These are phyloP conservation scores for Pseudomyrmex pallidus DNA, from an alignment of 1,140 invertebrate genomes.

Conservation along the genomic window DNA sequence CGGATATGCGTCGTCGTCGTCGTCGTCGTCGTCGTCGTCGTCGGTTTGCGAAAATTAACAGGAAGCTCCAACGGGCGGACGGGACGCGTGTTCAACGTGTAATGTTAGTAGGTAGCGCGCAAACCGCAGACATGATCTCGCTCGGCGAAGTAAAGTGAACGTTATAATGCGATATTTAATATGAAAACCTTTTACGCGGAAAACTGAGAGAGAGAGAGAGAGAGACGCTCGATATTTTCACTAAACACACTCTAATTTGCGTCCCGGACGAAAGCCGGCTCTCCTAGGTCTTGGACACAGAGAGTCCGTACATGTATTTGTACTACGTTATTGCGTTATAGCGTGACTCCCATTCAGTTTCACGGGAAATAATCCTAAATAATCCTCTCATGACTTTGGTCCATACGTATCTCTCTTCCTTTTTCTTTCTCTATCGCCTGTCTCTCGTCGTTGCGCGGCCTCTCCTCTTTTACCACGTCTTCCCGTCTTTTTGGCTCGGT, in stretches of 20 bases:
- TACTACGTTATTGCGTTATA: not conserved
- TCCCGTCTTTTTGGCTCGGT: constrained; percentile 14
- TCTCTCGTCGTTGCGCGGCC: not conserved
- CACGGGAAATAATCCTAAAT: constrained; percentile 36
- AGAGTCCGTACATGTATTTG: not conserved
- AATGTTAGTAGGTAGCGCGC: not conserved
- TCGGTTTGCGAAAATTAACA: constrained; percentile 31
- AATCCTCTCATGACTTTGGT: constrained; percentile 10
- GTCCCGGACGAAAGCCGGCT: not conserved
- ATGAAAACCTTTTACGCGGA: too few relatives aligned
- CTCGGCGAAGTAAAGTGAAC: not conserved
- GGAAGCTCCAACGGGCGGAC: not conserved
- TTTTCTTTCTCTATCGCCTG: not conserved
- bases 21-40: not conserved
- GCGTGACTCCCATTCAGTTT: not conserved
- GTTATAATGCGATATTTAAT: not conserved
- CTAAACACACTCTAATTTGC: too few relatives aligned
- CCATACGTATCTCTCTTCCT: not conserved
- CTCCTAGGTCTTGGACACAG: not conserved
- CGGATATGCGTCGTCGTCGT: not conserved
- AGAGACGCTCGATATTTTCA: too few relatives aligned
- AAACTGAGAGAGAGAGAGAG: too few relatives aligned
- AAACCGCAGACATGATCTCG: not conserved
- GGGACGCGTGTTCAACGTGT: not conserved
- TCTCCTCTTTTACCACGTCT: too few relatives aligned